Evolutionary conservation across 2,888 invertebrate genomes (phyloP), one percentile per base, ranked within the genome.

Genomic region (Torymus aiolomorphi): DNA sequence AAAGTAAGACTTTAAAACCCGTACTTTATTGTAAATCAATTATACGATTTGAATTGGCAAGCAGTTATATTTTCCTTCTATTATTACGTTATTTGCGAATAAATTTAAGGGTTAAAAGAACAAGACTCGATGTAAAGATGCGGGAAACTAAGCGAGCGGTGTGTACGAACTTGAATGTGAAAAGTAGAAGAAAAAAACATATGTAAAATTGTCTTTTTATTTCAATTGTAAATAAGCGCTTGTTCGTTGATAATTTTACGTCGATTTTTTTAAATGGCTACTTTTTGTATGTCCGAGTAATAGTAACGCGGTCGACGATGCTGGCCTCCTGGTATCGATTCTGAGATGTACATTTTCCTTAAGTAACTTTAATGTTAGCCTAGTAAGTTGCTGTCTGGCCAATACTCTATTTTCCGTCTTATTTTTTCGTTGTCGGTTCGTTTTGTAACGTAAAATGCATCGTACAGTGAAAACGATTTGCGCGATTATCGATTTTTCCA

Each of bases 171-270:
- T 59, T n/a, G n/a, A 76, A 42, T 65, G 31, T 18, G 61, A 31
- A 71, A 11, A 57, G 49, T 65, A 73, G 31, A n/a, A n/a, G n/a
- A n/a, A 66, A 63, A 62, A 70, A 77, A 77, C 72, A 24, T 24
- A 24, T 80, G 69, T 78, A 79, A 75, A 82, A 76, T 74, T 75
- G 71, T 31, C 12, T 72, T 77, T 81, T 63, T 79, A 62, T 72
- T 82, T 82, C 31, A 83, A 77, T n/a, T 83, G 83, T 83, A 83
- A 66, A 83, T 83, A 83, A 65, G 81, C 77, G 77, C 83, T 82
- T 78, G 70, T 75, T 82, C 72, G 63, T 82, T 79, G 72, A 80
- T 82, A 81, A 80, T 77, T 81, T 81, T 78, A 80, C 69, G 75
- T 75, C 67, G 78, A 80, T 20, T 75, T 78, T 77, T 82, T 80